Evolutionary conservation across 2,113 vertebrate genomes (phyloP).

Genomic region (Gnathonemus longibarbis): DNA sequence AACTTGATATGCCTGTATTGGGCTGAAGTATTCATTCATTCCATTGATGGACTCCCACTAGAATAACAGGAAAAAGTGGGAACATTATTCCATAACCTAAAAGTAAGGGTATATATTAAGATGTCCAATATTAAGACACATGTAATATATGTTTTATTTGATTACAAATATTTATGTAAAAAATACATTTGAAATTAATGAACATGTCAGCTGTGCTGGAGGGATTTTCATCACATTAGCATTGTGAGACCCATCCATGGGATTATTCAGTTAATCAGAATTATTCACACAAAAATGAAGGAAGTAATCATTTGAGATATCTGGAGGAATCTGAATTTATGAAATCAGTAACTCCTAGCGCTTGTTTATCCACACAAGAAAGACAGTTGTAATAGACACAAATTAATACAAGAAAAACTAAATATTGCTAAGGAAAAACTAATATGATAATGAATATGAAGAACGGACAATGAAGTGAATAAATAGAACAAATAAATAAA

Average conservation of each 20-base stretch:
- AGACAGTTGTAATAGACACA: neutral
- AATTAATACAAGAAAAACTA: neutral
- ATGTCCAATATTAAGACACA: neutral
- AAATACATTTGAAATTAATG: neutral
- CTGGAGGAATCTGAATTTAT: neutral
- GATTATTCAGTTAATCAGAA: neutral
- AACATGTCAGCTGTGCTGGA: neutral
- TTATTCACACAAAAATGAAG: neutral
- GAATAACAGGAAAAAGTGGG: slow-evolving; percentile 16
- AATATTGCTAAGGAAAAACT: neutral
- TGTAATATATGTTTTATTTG: neutral
- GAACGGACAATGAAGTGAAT: neutral
- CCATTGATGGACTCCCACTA: slow-evolving; percentile 98
- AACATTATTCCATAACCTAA: neutral
- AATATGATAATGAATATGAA: neutral
- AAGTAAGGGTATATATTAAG: neutral
- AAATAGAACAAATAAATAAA: neutral
- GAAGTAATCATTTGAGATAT: neutral
- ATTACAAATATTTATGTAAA: neutral
- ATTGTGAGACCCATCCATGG: neutral
- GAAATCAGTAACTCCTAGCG: neutral
- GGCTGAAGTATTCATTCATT: slow-evolving; percentile 91
- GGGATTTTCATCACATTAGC: neutral
- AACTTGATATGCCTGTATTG: slow-evolving; percentile 96
- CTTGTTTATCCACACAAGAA: neutral